Conservation (phyloP, 2,888 invertebrate species). For the Agriopis aurantiaria region DNA sequence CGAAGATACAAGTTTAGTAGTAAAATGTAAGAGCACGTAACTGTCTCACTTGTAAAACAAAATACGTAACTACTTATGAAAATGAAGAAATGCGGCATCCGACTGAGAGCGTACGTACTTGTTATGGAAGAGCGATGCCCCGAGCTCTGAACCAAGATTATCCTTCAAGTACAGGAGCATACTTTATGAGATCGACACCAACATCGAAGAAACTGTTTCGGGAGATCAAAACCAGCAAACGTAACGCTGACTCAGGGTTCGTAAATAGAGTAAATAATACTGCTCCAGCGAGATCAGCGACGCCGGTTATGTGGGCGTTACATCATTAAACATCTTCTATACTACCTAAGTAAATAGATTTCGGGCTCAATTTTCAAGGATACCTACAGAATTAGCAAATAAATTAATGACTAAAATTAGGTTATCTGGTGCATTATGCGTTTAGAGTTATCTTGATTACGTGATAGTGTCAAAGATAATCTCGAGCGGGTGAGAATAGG, state of each 20-base stretch:
- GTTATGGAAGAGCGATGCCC: neutral
- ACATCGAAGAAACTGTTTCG: neutral
- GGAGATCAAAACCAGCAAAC: slow-evolving; percentile 3
- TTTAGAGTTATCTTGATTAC: too few relatives aligned
- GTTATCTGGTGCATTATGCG: too few relatives aligned
- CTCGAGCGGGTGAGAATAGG: too few relatives aligned
- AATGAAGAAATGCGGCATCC: slow-evolving; percentile 45
- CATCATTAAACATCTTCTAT: neutral
- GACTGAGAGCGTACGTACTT: neutral
- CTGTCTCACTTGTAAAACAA: slow-evolving; percentile 16
- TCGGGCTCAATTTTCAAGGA: neutral
- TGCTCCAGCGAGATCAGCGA: neutral
- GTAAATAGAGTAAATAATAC: slow-evolving; percentile 3
- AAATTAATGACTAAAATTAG: neutral
- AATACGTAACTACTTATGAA: slow-evolving; percentile 40
- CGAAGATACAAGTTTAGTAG: neutral
- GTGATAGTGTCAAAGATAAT: too few relatives aligned
- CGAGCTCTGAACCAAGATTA: neutral
- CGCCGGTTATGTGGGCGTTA: neutral
- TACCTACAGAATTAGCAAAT: neutral
- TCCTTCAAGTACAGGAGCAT: slow-evolving; percentile 7
- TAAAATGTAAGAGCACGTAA: neutral
- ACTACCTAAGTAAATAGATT: too few relatives aligned
- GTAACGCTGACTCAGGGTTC: slow-evolving; percentile 1
- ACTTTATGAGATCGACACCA: slow-evolving; percentile 4